These are phyloP conservation scores for Meliscaeva auricollis DNA, from an alignment of 2,888 invertebrate genomes.

Conservation along the genomic window DNA sequence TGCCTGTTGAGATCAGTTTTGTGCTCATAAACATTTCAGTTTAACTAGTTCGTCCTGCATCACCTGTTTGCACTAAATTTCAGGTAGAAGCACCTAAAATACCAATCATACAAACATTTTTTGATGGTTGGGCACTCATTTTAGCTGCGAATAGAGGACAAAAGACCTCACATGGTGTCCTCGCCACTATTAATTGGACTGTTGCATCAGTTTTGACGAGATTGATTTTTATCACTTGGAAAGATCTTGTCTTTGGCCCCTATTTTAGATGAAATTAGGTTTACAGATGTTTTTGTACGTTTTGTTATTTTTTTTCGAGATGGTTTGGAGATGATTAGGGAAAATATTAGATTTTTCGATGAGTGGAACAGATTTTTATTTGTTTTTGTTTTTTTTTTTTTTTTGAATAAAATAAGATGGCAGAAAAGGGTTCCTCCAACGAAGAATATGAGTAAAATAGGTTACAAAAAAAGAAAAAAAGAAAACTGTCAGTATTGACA, in stretches of 20 bases:
- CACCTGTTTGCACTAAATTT: slow-evolving; percentile 75
- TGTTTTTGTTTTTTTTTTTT: slow-evolving; percentile 19
- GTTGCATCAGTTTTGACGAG: slow-evolving; percentile 73
- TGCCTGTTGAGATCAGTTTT: slow-evolving; percentile 59
- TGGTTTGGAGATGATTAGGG: slow-evolving; percentile 35
- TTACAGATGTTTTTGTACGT: slow-evolving; percentile 80
- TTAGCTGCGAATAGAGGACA: not conserved
- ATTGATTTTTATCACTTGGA: slow-evolving; percentile 64
- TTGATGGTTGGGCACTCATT: no score
- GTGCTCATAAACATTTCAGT: slow-evolving; percentile 63
- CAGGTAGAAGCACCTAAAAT: slow-evolving; percentile 57
- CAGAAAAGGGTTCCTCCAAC: slow-evolving; percentile 27
- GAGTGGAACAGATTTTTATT: slow-evolving; percentile 44
- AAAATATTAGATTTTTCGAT: slow-evolving; percentile 61
- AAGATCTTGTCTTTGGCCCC: slow-evolving; percentile 61
- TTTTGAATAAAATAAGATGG: not conserved
- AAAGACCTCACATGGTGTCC: slow-evolving; percentile 72
- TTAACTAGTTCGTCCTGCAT: slow-evolving; percentile 60
- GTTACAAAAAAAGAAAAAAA: slow-evolving; percentile 33
- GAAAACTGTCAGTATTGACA: slow-evolving; percentile 37
- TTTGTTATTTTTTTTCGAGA: slow-evolving; percentile 20
- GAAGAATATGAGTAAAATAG: not conserved
- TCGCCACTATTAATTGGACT: slow-evolving; percentile 70
- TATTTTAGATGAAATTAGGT: slow-evolving; percentile 81
- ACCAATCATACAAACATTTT: no score